Percentiles rank a stretch among this genome's conserved stretches.
Conservation (phyloP, 2,113 vertebrate species). For the Calyptomena viridis region DNA sequence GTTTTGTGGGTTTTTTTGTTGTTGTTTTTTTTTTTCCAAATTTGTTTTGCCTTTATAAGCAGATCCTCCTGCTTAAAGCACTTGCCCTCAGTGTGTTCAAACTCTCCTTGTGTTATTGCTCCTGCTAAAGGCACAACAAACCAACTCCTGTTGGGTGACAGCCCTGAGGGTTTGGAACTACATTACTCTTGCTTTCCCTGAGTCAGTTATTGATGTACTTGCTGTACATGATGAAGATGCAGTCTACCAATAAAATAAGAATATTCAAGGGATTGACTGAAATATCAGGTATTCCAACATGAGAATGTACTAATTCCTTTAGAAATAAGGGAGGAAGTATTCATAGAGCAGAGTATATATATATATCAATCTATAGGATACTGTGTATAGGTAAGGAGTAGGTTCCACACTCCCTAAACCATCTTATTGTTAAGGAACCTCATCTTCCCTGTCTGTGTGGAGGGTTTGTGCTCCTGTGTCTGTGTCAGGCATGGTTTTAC, state of each 20-base stretch:
- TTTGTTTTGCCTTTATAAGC: background rate
- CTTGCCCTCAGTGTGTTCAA: background rate
- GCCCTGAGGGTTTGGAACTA: background rate
- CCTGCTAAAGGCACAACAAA: background rate
- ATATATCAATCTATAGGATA: background rate
- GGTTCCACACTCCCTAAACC: background rate
- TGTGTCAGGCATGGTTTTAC: background rate
- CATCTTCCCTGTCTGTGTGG: background rate
- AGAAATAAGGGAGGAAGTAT: background rate
- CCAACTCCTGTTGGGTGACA: background rate
- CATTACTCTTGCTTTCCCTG: background rate
- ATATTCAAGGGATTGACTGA: background rate
- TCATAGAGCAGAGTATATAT: background rate
- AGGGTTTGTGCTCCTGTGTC: background rate
- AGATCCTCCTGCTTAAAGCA: background rate
- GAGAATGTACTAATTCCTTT: background rate
- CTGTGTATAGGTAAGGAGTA: accelerated
- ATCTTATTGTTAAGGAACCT: background rate
- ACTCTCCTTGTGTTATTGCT: background rate
- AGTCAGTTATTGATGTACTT: background rate
- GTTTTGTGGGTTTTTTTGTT: background rate
- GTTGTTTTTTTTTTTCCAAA: background rate
- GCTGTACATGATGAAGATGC: background rate
- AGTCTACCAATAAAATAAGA: background rate
- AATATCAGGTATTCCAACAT: background rate